Evolutionary conservation across 2,888 invertebrate genomes (phyloP).

Genomic region (Cantharis flavilabris): DNA sequence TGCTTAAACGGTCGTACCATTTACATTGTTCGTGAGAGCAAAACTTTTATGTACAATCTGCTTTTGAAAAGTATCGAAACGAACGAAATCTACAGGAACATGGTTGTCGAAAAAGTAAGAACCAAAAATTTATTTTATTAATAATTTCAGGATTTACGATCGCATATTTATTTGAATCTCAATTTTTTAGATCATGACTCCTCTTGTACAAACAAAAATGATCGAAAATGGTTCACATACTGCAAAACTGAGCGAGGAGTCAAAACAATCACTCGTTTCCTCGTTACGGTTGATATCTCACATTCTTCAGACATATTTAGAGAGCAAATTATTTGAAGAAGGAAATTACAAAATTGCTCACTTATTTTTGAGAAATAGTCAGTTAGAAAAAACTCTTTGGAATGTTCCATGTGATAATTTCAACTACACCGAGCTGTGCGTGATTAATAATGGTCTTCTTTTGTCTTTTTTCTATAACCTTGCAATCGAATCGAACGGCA

Average conservation of each 20-base stretch:
- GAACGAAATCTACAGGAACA: slow-evolving; percentile 56
- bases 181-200: slow-evolving; percentile 11
- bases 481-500: slow-evolving; percentile 12
- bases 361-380: slow-evolving; percentile 51
- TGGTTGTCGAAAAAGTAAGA: slow-evolving; percentile 22
- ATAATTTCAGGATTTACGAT: too few species aligned
- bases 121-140: not conserved
- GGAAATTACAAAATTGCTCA: slow-evolving; percentile 48
- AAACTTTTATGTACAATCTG: slow-evolving; percentile 65
- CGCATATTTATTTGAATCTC: not conserved
- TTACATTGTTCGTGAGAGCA: slow-evolving; percentile 71
- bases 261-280: slow-evolving; percentile 56
- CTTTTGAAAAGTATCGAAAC: slow-evolving; percentile 61
- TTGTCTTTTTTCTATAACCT: slow-evolving; percentile 51
- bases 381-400: slow-evolving; percentile 53
- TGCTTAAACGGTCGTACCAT: slow-evolving; percentile 71
- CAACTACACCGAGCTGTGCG: slow-evolving; percentile 56
- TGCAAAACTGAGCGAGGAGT: slow-evolving; percentile 56
- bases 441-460: slow-evolving; percentile 59
- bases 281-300: slow-evolving; percentile 62
- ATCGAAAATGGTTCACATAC: slow-evolving; percentile 55
- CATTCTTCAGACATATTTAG: slow-evolving; percentile 58
- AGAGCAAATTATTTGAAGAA: slow-evolving; percentile 43
- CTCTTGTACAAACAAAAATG: slow-evolving; percentile 4
- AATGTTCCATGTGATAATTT: slow-evolving; percentile 53